Evolutionary conservation across 2,888 invertebrate species (phyloP).

Genomic region (Agrenia bidenticulata): DNA sequence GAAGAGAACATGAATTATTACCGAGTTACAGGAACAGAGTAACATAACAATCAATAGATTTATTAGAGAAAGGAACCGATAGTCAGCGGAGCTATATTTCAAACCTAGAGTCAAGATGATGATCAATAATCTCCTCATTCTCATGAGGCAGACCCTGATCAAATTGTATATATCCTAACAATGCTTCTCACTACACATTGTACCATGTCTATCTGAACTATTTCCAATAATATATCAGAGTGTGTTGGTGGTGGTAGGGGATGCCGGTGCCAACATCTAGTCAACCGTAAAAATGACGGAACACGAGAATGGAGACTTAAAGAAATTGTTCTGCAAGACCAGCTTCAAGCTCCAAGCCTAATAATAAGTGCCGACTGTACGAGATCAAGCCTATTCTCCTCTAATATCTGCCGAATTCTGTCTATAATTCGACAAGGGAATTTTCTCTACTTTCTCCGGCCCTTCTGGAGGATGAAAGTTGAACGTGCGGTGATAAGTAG

Average conservation of each 20-base stretch:
- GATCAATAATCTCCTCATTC: slow-evolving; percentile 16
- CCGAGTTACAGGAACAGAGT: neutral
- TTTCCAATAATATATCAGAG: no score
- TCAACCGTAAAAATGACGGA: slow-evolving; percentile 9
- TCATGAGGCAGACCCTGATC: neutral
- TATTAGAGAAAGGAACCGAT: slow-evolving; percentile 9
- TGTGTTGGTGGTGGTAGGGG: neutral
- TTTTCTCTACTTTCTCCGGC: neutral
- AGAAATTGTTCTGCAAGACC: neutral
- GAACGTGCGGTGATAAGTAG: slow-evolving; percentile 15
- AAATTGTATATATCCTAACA: neutral
- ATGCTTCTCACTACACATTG: no score
- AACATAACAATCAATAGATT: slow-evolving; percentile 9
- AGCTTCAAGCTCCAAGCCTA: neutral
- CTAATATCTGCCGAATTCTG: no score
- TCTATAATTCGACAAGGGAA: no score
- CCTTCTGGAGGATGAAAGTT: neutral
- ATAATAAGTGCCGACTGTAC: neutral
- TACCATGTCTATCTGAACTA: no score
- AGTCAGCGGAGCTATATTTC: slow-evolving; percentile 12
- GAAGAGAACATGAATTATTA: neutral
- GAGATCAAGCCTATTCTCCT: no score
- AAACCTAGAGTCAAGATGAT: neutral
- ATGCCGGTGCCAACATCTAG: neutral
- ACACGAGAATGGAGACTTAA: neutral